phyloP scores from a whole-genome alignment of 2,888 invertebrate species.

The Oegoconia quadripuncta region DNA sequence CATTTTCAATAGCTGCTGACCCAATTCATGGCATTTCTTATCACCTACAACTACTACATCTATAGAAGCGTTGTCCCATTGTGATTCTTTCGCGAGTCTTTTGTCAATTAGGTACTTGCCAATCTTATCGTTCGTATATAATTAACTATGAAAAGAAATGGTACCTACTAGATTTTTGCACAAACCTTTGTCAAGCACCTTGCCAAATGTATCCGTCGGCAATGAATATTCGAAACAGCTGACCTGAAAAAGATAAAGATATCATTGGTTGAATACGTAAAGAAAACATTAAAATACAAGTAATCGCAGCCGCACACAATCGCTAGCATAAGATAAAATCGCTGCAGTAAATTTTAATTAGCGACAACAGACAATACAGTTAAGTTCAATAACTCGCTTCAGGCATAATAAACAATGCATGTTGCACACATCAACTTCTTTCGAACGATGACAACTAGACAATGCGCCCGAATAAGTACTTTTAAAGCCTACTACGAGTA shows the following conservation, averaged over 20 bases:
- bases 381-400: slow-evolving; percentile 38
- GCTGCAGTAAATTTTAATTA: slow-evolving; percentile 13
- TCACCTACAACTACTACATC: no score
- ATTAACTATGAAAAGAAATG: no score
- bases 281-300: background rate
- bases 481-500: no score
- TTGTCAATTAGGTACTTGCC: no score
- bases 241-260: slow-evolving; percentile 36
- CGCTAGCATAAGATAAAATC: no score
- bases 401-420: slow-evolving; percentile 29
- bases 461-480: no score
- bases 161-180: background rate
- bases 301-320: no score
- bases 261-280: slow-evolving; percentile 12
- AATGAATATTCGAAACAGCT: slow-evolving; percentile 55
- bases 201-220: slow-evolving; percentile 30
- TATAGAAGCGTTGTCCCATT: no score
- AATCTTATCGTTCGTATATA: no score
- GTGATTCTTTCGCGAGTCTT: no score
- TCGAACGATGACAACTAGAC: background rate
- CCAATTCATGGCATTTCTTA: no score
- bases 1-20: no score
- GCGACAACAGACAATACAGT: slow-evolving; percentile 21
- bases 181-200: slow-evolving; percentile 43
- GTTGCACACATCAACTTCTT: slow-evolving; percentile 18